Conservation (phyloP, 2,113 vertebrate species). For the Anas platyrhynchos region DNA sequence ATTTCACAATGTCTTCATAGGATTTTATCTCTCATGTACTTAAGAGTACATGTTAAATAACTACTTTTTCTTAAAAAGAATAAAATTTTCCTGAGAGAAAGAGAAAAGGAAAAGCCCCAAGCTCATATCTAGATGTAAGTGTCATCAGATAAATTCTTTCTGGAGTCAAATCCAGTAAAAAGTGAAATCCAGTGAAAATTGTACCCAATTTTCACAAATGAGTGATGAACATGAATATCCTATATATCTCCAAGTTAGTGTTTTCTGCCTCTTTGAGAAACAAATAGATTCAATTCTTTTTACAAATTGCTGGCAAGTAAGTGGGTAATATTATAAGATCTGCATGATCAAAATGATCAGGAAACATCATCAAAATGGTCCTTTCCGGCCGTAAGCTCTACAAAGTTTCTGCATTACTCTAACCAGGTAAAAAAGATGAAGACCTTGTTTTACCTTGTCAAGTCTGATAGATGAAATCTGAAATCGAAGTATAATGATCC, state of each 20-base stretch:
- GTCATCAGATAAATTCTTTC: neutral
- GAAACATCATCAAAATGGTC: neutral
- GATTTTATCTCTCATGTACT: neutral
- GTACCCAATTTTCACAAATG: neutral
- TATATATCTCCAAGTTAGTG: neutral
- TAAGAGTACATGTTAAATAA: neutral
- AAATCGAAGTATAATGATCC: slow-evolving; percentile 94
- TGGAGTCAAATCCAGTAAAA: neutral
- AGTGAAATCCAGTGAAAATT: too few species aligned
- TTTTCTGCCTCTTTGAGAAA: neutral
- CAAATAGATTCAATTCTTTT: neutral
- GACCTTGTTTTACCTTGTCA: slow-evolving; percentile 79
- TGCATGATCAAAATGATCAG: neutral
- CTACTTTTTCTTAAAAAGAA: neutral
- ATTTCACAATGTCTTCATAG: neutral
- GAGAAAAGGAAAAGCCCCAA: neutral
- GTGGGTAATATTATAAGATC: neutral
- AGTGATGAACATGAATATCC: neutral
- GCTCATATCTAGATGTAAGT: neutral
- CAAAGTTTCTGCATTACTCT: neutral
- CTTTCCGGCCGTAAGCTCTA: neutral
- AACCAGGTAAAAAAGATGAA: neutral
- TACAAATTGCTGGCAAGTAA: neutral
- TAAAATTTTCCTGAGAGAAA: neutral
- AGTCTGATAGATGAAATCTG: slow-evolving; percentile 88